Evolutionary conservation across 30 jellyfish, hydroid and myxozoan species (phyloP).

Genomic region (Catostylus mosaicus): DNA sequence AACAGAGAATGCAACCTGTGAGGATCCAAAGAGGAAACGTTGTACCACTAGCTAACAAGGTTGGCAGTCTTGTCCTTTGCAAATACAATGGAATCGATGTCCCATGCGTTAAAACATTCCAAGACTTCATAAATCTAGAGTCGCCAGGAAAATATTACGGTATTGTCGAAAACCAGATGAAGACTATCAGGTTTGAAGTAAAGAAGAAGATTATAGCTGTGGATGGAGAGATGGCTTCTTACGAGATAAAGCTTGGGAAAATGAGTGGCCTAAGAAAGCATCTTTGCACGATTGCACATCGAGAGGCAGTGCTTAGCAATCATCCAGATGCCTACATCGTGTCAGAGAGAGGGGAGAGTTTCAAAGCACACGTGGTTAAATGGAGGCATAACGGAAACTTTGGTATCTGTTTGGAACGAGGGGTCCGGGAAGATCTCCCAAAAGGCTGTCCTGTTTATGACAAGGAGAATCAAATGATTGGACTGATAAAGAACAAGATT

Average conservation of each 20-base stretch:
- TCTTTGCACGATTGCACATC: neutral
- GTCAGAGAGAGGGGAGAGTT: conserved; percentile 3
- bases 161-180: neutral
- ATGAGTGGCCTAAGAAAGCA: neutral
- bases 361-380: neutral
- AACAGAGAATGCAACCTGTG: neutral
- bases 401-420: neutral
- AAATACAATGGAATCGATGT: neutral
- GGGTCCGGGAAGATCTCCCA: neutral
- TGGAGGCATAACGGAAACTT: neutral
- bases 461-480: conserved; percentile 2
- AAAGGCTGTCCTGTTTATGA: conserved; percentile 6
- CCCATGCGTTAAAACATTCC: neutral
- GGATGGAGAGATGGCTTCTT: neutral
- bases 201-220: conserved; percentile 2
- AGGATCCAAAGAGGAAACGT: neutral
- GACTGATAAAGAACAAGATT: neutral
- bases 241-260: neutral
- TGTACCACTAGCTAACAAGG: neutral
- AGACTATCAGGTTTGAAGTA: neutral
- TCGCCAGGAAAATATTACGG: neutral
- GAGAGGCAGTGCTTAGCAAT: neutral
- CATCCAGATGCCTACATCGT: neutral
- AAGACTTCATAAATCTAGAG: neutral
- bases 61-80: neutral